These are phyloP conservation scores for Drosophila insularis DNA, from an alignment of 1,140 invertebrate genomes.

Conservation along the genomic window DNA sequence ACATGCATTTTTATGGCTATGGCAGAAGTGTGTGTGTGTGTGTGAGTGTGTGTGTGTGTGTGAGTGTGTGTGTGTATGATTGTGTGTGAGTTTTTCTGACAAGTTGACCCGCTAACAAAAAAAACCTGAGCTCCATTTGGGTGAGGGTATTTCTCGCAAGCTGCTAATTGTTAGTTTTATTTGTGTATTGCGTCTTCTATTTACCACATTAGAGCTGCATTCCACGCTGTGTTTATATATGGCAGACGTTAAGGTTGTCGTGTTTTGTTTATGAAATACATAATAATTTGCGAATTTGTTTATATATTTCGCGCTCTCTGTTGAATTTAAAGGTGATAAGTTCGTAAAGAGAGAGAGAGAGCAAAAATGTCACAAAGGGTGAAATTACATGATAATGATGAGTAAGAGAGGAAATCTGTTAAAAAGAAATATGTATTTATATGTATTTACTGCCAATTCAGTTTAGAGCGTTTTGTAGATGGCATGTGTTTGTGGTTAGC, in stretches of 20 bases:
- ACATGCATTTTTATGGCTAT: constrained; percentile 57
- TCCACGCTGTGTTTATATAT: constrained; percentile 27
- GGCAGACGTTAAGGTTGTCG: neutral
- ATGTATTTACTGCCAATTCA: neutral
- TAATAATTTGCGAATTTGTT: constrained; percentile 40
- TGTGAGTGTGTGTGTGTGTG: constrained; percentile 14
- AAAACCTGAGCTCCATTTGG: constrained; percentile 36
- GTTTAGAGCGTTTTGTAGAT: too few species aligned
- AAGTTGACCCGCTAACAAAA: constrained; percentile 73
- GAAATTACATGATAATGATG: neutral
- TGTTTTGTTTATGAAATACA: constrained; percentile 63
- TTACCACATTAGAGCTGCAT: constrained; percentile 11
- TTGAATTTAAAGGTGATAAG: neutral
- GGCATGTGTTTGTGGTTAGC: constrained; percentile 14
- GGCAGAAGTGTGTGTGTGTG: neutral
- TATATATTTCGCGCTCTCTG: neutral
- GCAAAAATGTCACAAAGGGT: neutral
- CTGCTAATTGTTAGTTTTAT: constrained; percentile 74
- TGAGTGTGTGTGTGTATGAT: neutral
- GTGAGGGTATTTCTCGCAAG: constrained; percentile 21
- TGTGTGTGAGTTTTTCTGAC: constrained; percentile 54
- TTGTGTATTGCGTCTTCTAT: constrained; percentile 61
- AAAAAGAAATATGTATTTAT: neutral
- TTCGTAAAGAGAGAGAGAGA: neutral
- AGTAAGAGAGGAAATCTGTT: neutral